Base-by-base conservation (phyloP, 1,140 invertebrate species). In the Thaumetopoea pityocampa region DNA sequence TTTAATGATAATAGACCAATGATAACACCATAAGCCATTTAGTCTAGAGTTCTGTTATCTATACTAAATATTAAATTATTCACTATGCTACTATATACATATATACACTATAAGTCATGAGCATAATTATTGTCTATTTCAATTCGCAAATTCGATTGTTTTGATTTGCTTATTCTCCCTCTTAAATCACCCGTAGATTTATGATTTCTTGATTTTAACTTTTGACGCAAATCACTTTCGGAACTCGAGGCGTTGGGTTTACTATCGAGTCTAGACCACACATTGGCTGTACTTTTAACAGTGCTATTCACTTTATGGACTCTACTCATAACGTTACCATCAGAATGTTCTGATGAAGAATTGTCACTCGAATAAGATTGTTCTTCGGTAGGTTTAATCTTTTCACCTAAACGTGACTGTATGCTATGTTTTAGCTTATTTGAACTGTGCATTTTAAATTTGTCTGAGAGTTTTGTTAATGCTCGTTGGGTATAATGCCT, bases 221-320 rank as follows among this genome's bases (percentile, higher is more conserved):
- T 65, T 58, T 82, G 58, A 33, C 81, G 49, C 42, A 85, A 63
- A 51, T 84, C 80, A 52, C 42, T 68, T 15, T 61, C 54, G 10
- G 40, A 28, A 23, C 20, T 56, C 19, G 38, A 32, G 42, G 53
- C 50, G 16, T 17, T 44, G 8, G 49, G 30, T 40, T 69, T 63
- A 2, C 43, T 57, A 47, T 89, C 87, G 36, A 89, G 62, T 71
- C 88, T 85, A 0, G 88, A 82, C 88, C 89, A 90, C n/a, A 90
- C 88, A 60, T 82, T 70, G 12, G 53, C 58, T 20, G 37, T 37
- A 35, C 33, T 59, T 36, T 60, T 68, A 23, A 35, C 33, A 18
- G 24, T 57, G 38, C 47, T 67, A 4, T 51, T 56, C 5, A 81
- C 64, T 58, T 70, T 84, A 61, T 84, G 68, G 29, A 84, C 77